Evolutionary conservation across 2,113 vertebrate genomes (phyloP).

Genomic region (Pelodiscus sinensis): DNA sequence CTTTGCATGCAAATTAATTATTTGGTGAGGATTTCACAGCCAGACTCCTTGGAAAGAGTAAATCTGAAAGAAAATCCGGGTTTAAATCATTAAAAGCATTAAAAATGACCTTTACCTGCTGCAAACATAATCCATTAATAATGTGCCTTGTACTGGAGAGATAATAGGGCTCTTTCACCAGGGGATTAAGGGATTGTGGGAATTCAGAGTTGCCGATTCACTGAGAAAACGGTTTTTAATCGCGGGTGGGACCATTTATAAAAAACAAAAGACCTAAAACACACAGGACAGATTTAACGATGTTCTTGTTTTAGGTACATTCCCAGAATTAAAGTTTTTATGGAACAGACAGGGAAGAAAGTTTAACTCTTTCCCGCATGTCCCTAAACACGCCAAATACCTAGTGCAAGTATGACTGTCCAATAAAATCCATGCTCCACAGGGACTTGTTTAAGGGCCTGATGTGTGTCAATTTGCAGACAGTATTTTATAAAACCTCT

Average conservation of each 20-base stretch:
- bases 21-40: constrained; percentile 21
- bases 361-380: not conserved
- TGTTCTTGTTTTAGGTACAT: not conserved
- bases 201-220: constrained; percentile 46
- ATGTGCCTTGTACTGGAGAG: constrained; percentile 66
- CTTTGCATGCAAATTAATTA: constrained; percentile 22
- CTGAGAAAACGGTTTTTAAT: constrained; percentile 39
- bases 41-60: constrained; percentile 58
- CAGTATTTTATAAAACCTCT: not conserved
- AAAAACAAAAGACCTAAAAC: not conserved
- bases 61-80: constrained; percentile 69
- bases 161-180: constrained; percentile 70
- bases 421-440: not conserved
- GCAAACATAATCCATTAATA: constrained; percentile 79
- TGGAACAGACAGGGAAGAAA: not conserved
- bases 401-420: too few relatives aligned
- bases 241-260: not conserved
- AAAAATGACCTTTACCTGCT: constrained; percentile 77
- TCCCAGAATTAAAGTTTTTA: not conserved
- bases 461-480: not conserved
- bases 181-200: constrained; percentile 65
- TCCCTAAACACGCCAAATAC: not conserved
- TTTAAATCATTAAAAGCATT: constrained; percentile 78
- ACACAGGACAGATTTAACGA: not conserved
- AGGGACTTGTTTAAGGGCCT: not conserved